Evolutionary conservation across 2,797 vertebrate species (phyloP), one percentile per base, ranked within the genome.

Genomic region (Micrastur ruficollis): DNA sequence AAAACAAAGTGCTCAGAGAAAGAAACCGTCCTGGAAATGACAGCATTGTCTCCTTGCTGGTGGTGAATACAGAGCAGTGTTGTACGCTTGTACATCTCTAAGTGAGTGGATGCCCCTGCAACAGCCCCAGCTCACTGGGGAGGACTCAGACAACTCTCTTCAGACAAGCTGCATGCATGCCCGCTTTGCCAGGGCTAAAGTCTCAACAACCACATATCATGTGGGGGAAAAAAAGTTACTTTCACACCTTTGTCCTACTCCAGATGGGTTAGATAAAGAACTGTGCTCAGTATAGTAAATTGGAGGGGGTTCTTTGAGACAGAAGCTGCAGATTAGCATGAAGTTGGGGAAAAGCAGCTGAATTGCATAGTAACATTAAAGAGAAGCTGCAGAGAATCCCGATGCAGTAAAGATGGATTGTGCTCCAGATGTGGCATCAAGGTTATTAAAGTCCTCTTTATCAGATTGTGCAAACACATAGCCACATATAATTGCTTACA

Each of bases 391-490:
- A 67, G 56, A 86, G 62, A 29, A 79, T 56, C 59, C 34, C 1
- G 4, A 20, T 17, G 42, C 71, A 62, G 71, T 25, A 46, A 85
- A 81, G 92, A 83, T 17, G 58, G 61, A 83, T 70, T 88, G 79
- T 56, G 56, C 55, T 93, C 72, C 86, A 95, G 84, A 83, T 79
- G 86, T 88, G 84, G 38, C 73, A 92, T 26, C 10, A 20, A 65
- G 58, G 75, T 91, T 83, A 91, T 86, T 93, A 59, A 93, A 96
- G 87, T 38, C 46, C 74, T 83, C 61, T 92, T 72, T 81, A 94
- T 92, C 90, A 88, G 81, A 74, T 14, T n/a, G 49, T 78, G 62
- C 81, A 79, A 96, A 83, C 89, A 94, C 67, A 61, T 22, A 86
- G 81, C 31, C 58, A 58, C 68, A 34, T 4, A 92, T 56, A 81